phyloP scores from a whole-genome alignment of 2,888 invertebrate genomes.

The Choristoneura rosaceana region DNA sequence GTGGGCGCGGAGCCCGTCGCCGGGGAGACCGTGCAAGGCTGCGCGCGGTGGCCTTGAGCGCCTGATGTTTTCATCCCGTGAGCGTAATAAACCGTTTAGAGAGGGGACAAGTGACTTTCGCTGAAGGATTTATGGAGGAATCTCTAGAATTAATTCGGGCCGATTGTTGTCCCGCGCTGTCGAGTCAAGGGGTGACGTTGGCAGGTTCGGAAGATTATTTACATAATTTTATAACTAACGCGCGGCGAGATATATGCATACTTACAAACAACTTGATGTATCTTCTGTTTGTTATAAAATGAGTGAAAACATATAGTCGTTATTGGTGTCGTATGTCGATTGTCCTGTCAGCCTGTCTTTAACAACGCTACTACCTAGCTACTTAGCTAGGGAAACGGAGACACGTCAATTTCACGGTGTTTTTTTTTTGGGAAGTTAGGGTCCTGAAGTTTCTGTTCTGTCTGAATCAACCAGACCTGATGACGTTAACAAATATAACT shows the following conservation, averaged over 20 bases:
- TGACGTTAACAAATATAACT: too few relatives aligned
- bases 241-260: slow-evolving; percentile 1
- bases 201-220: slow-evolving; percentile 45
- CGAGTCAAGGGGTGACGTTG: slow-evolving; percentile 45
- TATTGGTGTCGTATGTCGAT: too few relatives aligned
- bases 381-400: too few relatives aligned
- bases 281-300: background rate
- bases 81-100: slow-evolving; percentile 83
- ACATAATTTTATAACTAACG: slow-evolving; percentile 45
- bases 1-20: slow-evolving; percentile 37
- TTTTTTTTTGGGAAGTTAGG: too few relatives aligned
- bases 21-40: slow-evolving; percentile 58
- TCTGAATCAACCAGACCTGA: too few relatives aligned
- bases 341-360: too few relatives aligned
- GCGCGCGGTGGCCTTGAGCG: slow-evolving; percentile 79
- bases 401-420: too few relatives aligned
- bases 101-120: slow-evolving; percentile 78
- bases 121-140: slow-evolving; percentile 80
- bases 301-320: too few relatives aligned
- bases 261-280: background rate
- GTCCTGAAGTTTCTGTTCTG: too few relatives aligned
- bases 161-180: slow-evolving; percentile 65
- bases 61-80: slow-evolving; percentile 83
- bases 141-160: slow-evolving; percentile 79
- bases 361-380: too few relatives aligned